Evolutionary conservation across 2,888 invertebrate species (phyloP).

Genomic region (Drosophila algonquin): DNA sequence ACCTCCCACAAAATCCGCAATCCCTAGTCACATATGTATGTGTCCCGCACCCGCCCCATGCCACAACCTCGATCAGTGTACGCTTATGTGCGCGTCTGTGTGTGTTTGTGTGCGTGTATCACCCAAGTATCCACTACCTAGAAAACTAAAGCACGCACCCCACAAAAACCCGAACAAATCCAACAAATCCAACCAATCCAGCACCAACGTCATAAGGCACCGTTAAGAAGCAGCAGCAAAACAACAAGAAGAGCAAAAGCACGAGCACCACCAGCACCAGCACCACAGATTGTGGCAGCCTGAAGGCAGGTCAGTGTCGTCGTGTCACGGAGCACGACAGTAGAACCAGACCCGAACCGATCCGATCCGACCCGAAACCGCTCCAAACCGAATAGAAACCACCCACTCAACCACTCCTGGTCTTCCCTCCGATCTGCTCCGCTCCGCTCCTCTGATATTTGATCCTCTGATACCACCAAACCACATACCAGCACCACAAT

Average conservation of each 20-base stretch:
- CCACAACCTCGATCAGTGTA: slow-evolving; percentile 1
- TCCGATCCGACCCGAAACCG: not conserved
- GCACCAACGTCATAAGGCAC: slow-evolving; percentile 16
- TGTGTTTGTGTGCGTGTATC: slow-evolving; percentile 33
- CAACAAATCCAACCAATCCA: slow-evolving; percentile 18
- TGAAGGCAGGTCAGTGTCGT: slow-evolving; percentile 1
- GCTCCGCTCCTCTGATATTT: not conserved
- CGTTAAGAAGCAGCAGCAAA: slow-evolving; percentile 2
- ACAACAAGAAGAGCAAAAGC: not conserved
- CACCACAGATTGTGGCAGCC: slow-evolving; percentile 1
- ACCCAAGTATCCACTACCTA: slow-evolving; percentile 14
- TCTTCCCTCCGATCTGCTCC: no score
- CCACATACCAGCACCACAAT: slow-evolving; percentile 83
- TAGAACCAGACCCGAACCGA: not conserved
- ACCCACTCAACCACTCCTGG: no score
- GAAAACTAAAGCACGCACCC: slow-evolving; percentile 15
- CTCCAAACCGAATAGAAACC: not conserved
- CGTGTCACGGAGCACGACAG: not conserved
- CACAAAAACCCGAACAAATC: not conserved
- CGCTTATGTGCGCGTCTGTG: slow-evolving; percentile 30
- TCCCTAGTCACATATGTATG: not conserved
- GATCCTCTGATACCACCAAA: slow-evolving; percentile 54
- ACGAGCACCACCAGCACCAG: not conserved
- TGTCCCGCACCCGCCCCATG: not conserved
- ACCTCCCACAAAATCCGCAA: not conserved